phyloP scores from a whole-genome alignment of 2,888 invertebrate genomes.

The Callimorpha dominula region DNA sequence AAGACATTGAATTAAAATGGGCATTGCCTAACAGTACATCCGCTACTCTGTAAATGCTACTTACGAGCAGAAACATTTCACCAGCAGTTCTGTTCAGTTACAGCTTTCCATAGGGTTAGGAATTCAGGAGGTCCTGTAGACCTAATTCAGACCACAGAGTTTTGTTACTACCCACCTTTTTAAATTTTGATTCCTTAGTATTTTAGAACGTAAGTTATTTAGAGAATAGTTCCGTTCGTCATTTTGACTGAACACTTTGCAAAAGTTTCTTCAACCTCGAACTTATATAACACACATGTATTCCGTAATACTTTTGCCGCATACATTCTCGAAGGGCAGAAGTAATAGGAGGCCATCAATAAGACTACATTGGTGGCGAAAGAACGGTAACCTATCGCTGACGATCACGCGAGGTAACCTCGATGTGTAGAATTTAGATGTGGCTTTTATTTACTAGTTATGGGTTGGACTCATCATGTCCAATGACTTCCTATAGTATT shows the following conservation, averaged over 20 bases:
- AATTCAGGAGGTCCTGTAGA: no score
- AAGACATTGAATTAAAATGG: no score
- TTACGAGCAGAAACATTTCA: no score
- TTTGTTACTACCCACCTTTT: no score
- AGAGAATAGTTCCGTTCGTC: no score
- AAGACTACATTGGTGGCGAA: constrained; percentile 38
- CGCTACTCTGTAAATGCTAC: no score
- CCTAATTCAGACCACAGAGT: no score
- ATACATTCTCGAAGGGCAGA: constrained; percentile 36
- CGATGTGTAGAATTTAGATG: constrained; percentile 20
- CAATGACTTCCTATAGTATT: background rate
- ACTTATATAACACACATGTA: constrained; percentile 25
- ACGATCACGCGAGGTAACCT: constrained; percentile 31
- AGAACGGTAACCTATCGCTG: constrained; percentile 28
- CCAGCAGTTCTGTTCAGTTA: no score
- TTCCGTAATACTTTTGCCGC: constrained; percentile 32
- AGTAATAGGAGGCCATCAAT: constrained; percentile 45
- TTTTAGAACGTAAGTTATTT: no score
- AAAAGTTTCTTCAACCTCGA: background rate
- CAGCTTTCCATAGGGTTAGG: no score
- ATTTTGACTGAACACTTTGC: constrained; percentile 3
- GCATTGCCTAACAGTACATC: no score
- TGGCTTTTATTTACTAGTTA: background rate
- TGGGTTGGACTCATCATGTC: background rate
- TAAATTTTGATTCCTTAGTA: no score